Percentiles rank a stretch among this genome's conserved stretches.
Evolutionary conservation across 2,888 invertebrate genomes (phyloP).

Genomic region (Nasonia oneida): DNA sequence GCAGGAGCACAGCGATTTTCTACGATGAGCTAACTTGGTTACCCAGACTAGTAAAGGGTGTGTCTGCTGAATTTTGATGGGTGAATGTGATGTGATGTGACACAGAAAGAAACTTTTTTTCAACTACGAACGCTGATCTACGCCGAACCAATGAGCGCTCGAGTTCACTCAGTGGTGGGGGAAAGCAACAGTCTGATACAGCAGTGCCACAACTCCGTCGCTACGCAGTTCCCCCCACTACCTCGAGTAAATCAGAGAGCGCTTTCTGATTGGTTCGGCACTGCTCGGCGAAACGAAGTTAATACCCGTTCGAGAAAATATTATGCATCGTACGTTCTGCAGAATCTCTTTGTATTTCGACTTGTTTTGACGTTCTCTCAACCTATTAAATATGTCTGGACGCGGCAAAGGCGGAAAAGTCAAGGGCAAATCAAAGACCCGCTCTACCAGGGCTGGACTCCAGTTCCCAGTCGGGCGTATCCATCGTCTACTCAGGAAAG

Average conservation of each 20-base stretch:
- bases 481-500: constrained; percentile 82
- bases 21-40: too few relatives aligned
- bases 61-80: too few relatives aligned
- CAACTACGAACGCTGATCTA: not conserved
- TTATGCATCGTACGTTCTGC: too few relatives aligned
- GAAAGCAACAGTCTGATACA: not conserved
- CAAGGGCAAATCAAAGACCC: constrained; percentile 72
- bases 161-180: not conserved
- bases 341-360: not conserved
- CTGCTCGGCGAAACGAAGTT: not conserved
- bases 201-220: not conserved
- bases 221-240: not conserved
- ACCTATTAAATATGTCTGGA: constrained; percentile 66
- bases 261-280: not conserved
- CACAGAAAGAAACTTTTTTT: not conserved
- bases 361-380: not conserved
- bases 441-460: constrained; percentile 82
- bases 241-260: not conserved
- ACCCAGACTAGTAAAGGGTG: too few relatives aligned
- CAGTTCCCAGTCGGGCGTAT: constrained; percentile 83
- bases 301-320: too few relatives aligned
- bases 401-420: constrained; percentile 69
- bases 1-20: too few relatives aligned
- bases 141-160: constrained; percentile 30
- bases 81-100: too few relatives aligned